Base-by-base conservation (phyloP, 2,888 invertebrate species). In the Campoplex nolae region DNA sequence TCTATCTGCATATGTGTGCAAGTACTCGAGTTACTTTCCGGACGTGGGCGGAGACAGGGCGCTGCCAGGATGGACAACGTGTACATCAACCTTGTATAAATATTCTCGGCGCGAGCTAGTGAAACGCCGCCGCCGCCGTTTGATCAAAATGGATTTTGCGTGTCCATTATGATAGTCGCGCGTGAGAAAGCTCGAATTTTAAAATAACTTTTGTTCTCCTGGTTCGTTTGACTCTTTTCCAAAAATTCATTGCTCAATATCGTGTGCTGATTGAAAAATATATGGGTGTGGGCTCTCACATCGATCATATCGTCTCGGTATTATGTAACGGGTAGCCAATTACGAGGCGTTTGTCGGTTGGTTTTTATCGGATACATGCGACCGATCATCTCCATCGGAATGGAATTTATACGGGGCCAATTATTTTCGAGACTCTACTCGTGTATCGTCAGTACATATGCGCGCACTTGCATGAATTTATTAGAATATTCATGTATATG, bases 251-350 rank as follows among this genome's bases (percentile, higher is more conserved):
- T 58, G 28, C 58, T 58, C 28, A 28, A 58, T 9, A 23, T 0
- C 23, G 23, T 23, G 23, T 18, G 9, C 28, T 32, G 58, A 32
- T 62, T 32, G 1, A 62, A 62, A 58, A 58, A 38, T 35, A 23
- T 38, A 38, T 6, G 42, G 35, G 68, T 23, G 68, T 42, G 35
- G 68, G n/a, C 42, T 42, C 42, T 42, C 23, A 85, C 83, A 88
- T 86, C 83, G 89, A 88, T 89, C 86, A 87, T 87, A 89, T 89
- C 89, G 86, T 88, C 87, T 83, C 87, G 87, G 86, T 80, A 83
- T 89, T 89, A 88, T 88, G 89, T 87, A 89, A 89, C 87, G 87
- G 81, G 89, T 88, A 89, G 89, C 89, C 89, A 89, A 89, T 89
- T 89, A 89, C 87, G 83, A 71, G 76, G 76, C 87, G 85, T 89